These are phyloP conservation scores for Plumapathes pennacea DNA, from an alignment of 92 coral and sea anemone genomes.

Conservation along the genomic window DNA sequence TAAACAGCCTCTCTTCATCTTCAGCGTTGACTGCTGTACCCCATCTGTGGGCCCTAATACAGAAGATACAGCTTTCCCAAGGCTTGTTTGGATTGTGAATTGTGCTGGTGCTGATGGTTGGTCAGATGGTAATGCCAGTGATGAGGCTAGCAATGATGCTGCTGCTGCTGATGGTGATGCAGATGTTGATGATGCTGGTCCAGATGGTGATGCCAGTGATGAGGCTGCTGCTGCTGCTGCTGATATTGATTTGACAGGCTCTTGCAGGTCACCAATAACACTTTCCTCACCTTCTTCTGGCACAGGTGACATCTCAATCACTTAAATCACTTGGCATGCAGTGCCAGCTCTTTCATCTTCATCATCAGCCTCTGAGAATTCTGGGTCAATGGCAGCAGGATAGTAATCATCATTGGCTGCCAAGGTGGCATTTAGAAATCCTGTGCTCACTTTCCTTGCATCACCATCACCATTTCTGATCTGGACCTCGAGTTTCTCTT, in stretches of 20 bases:
- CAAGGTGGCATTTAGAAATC: too few species aligned
- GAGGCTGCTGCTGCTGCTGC: too few species aligned
- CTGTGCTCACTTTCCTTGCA: conserved; percentile 6
- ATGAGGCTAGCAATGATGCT: conserved; percentile 10
- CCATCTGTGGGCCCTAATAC: too few species aligned
- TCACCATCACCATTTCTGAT: background rate
- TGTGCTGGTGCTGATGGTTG: conserved; percentile 20
- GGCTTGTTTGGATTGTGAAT: conserved; percentile 1
- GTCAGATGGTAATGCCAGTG: conserved; percentile 4
- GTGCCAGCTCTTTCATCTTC: background rate
- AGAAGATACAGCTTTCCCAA: too few species aligned
- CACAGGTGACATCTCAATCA: too few species aligned
- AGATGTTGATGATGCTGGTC: too few species aligned
- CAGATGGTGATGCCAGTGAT: too few species aligned
- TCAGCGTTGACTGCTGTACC: conserved; percentile 15
- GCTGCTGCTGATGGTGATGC: conserved; percentile 8
- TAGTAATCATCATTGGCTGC: too few species aligned
- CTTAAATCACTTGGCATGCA: conserved; percentile 3
- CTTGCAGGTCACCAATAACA: too few species aligned
- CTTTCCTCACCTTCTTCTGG: too few species aligned
- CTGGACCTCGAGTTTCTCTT: conserved; percentile 19
- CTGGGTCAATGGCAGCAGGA: too few species aligned
- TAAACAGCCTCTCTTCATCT: conserved; percentile 20
- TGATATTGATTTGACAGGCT: too few species aligned
- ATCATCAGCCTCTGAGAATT: background rate